Evolutionary conservation across 2,888 invertebrate species (phyloP), one percentile per base, ranked within the genome.

Genomic region (Vanessa cardui): DNA sequence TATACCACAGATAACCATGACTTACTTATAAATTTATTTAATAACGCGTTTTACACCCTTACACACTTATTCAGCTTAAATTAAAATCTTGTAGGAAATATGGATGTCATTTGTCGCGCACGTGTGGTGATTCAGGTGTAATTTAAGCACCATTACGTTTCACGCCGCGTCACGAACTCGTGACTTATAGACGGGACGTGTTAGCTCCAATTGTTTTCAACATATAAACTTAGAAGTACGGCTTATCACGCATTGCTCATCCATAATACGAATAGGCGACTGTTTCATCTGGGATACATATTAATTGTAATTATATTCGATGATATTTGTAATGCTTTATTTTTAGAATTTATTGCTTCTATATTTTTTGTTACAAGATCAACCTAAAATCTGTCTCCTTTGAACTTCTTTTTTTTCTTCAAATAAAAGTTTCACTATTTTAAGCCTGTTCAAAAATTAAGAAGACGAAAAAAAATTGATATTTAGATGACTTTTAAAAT

Each of bases 111-210:
- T 89, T 82, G 82, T 79, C 77, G 76, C 72, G 81, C 77, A 82
- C 88, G 88, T 86, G 85, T 76, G 78, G 68, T 75, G 79, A 80
- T 84, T 81, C 85, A 83, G 84, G 83, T 85, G 85, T 80, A 80
- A 83, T 85, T 86, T 80, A 80, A 80, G 77, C 78, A 76, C 80
- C 78, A 79, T 82, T 81, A 78, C 73, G 70, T 69, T 68, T 63
- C 65, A 68, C 66, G 66, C 49, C 64, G 74, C 66, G 72, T 71
- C 74, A 72, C 69, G 66, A 62, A 73, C 72, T 70, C 66, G 71
- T 81, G 81, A 85, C 77, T 77, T 77, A 81, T 78, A 77, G 74
- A 65, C 20, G 69, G 60, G 69, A 82, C 85, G 85, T 84, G 84
- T 73, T 73, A 74, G 72, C 72, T 78, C 73, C 74, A 62, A 70